A percentile compares a stretch with the other conserved stretches of the same genome.
phyloP scores from a whole-genome alignment of 2,797 vertebrate species.

The Eidolon dupreanum region DNA sequence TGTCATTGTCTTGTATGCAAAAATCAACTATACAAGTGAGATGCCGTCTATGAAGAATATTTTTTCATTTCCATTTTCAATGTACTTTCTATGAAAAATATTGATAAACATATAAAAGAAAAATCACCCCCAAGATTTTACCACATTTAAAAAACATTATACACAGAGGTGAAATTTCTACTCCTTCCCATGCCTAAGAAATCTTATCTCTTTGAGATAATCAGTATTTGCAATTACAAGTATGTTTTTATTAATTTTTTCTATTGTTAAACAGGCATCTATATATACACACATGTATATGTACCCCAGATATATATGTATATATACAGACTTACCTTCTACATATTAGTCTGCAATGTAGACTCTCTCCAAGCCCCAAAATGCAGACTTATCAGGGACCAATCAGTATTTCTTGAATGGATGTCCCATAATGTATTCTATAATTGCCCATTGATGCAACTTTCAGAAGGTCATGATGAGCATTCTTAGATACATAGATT shows the following conservation, averaged over 20 bases:
- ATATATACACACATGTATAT: neutral
- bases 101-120: neutral
- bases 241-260: neutral
- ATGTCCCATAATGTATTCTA: neutral
- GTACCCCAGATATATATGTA: neutral
- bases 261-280: neutral
- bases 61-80: neutral
- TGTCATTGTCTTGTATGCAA: neutral
- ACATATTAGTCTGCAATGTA: neutral
- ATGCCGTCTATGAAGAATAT: neutral
- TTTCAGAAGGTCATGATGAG: neutral
- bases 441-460: neutral
- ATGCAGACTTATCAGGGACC: neutral
- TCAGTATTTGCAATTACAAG: neutral
- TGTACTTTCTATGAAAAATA: neutral
- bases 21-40: neutral
- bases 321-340: neutral
- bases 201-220: neutral
- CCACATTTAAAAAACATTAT: neutral
- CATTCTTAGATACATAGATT: neutral
- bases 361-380: neutral
- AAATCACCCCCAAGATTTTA: neutral
- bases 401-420: neutral
- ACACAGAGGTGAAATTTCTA: neutral
- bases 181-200: neutral